Evolutionary conservation across 2,888 invertebrate species (phyloP), one percentile per base, ranked within the genome.

Genomic region (Buathra laborator): DNA sequence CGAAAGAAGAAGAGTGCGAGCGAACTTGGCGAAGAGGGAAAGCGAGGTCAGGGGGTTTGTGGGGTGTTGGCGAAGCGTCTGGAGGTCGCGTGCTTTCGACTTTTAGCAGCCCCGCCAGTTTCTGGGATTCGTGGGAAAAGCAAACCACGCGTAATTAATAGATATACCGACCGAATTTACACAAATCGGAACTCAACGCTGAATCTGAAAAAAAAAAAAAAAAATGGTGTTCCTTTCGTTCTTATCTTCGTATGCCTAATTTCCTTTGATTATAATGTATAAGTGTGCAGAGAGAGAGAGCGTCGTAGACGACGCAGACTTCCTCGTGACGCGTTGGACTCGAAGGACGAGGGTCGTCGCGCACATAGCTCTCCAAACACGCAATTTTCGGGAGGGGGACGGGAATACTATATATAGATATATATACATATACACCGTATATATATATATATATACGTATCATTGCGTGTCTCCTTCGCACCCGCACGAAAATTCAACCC

Each of bases 31-130:
- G 64, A 77, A 53, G 76, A 67, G 68, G 68, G 72, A 80, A 80
- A 74, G 74, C 78, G 78, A 78, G 84, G 84, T 85, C 84, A 85
- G 78, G 81, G 78, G 84, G 81, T 81, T 53, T 85, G 81, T 81
- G 81, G 84, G 84, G 78, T 85, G 81, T 85, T 81, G 78, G 75
- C 81, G 53, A 78, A 81, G 64, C 64, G 81, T 84, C 84, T 77
- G 81, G 81, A 81, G 81, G 81, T 81, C 81, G 81, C 78, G 66
- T 44, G 53, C 70, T 82, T 81, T 72, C 75, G 80, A 68, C 64
- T 80, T 79, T 81, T 46, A 4, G 19, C 62, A 76, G 76, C 46
- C 66, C 70, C 75, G 24, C 44, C 43, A 44, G 46, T 67, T 37
- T 14, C 67, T 12, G 46, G 59, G 59, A 32, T 24, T 59, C 59